A percentile compares a stretch with the other conserved stretches of the same genome.
phyloP scores from a whole-genome alignment of 2,797 vertebrate species.

The Naso thynnoides region DNA sequence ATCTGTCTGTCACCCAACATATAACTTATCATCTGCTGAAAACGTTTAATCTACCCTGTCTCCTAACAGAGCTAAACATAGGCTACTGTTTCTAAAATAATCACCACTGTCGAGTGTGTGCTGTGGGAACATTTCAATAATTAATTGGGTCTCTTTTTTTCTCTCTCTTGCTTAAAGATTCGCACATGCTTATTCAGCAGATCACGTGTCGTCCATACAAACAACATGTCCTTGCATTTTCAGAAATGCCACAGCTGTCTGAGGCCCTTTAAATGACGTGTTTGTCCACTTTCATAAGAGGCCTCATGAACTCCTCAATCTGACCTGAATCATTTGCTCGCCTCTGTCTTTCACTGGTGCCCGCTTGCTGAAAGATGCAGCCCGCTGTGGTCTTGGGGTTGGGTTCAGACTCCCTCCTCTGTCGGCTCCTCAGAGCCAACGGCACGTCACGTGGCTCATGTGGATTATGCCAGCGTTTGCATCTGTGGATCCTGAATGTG shows the following conservation, averaged over 20 bases:
- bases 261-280: slow-evolving; percentile 52
- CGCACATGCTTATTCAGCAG: slow-evolving; percentile 29
- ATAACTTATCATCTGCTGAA: slow-evolving; percentile 49
- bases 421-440: slow-evolving; percentile 35
- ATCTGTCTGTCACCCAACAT: slow-evolving; percentile 30
- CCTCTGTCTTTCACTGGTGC: slow-evolving; percentile 30
- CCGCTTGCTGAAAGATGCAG: slow-evolving; percentile 26
- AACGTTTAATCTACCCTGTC: slow-evolving; percentile 41
- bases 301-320: slow-evolving; percentile 32
- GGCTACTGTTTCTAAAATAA: slow-evolving; percentile 67
- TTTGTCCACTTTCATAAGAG: slow-evolving; percentile 55
- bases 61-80: slow-evolving; percentile 63
- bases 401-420: slow-evolving; percentile 19
- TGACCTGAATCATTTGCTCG: slow-evolving; percentile 31
- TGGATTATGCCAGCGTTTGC: slow-evolving; percentile 51
- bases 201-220: slow-evolving; percentile 39
- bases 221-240: slow-evolving; percentile 35
- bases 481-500: slow-evolving; percentile 49
- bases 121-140: slow-evolving; percentile 70
- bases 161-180: slow-evolving; percentile 38
- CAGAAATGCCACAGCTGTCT: slow-evolving; percentile 53
- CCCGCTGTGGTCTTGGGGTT: slow-evolving; percentile 29
- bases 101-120: slow-evolving; percentile 28
- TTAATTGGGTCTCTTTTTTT: slow-evolving; percentile 60
- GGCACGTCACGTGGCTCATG: slow-evolving; percentile 56